Evolutionary conservation across 2,888 invertebrate genomes (phyloP), one percentile per base, ranked within the genome.

Genomic region (Leucophenga montana): DNA sequence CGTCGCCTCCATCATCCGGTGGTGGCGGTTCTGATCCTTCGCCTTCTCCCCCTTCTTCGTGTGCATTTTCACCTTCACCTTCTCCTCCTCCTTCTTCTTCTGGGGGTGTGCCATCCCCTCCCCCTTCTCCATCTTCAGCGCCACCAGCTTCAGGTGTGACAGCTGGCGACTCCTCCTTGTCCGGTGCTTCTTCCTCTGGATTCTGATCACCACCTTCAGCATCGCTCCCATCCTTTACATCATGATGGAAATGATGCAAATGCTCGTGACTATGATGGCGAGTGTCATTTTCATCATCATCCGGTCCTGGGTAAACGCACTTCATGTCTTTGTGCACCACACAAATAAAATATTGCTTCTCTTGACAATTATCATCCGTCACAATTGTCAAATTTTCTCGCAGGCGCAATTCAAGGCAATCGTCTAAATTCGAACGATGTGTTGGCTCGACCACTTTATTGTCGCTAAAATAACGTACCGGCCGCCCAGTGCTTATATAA

Each of bases 191-290:
- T 71, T 80, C 78, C 76, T 69, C 57, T 68, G 78, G 74, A 78
- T 76, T 62, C 66, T 74, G 67, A 77, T 72, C 73, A 70, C 78
- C 0, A 70, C 71, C 68, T 39, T 56, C 66, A 61, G 46, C 39
- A 39, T 2, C 18, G 57, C 31, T 71, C 65, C 48, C 73, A 62
- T 9, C 64, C 27, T 73, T 72, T 59, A 44, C 22, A 56, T 80
- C 73, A 50, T 80, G 80, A 71, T 80, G 80, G 79, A 80, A 82
- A 66, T 80, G 80, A 74, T 80, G 80, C 79, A 80, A 68, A 69
- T 80, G 83, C 71, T 80, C 83, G 67, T 80, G 80, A 66, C 83
- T 80, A 56, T 80, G 79, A 59, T 75, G 66, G 0, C 0, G 22
- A 1, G 3, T 18, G 0, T 3, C 9, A 4, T 70, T 39, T 2